A percentile compares a stretch with the other conserved stretches of the same genome.
These are phyloP conservation scores for Aporophyla lueneburgensis DNA, from an alignment of 2,888 invertebrate species.

Conservation along the genomic window DNA sequence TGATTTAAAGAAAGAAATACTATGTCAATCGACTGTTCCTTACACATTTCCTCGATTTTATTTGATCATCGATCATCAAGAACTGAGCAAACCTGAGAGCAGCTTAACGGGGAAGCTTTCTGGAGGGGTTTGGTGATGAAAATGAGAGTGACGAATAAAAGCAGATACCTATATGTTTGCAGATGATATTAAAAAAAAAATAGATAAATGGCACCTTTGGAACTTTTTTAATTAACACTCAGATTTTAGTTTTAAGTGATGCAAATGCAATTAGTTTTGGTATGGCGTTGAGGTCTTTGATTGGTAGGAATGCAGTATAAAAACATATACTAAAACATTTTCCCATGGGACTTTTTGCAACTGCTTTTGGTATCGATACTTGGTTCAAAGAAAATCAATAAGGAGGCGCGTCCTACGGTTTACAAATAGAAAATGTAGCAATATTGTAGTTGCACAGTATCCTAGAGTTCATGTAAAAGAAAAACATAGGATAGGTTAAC, in stretches of 20 bases:
- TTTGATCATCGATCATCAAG: neutral
- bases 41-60: neutral
- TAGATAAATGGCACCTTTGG: neutral
- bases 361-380: neutral
- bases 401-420: neutral
- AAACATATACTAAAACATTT: slow-evolving; percentile 8
- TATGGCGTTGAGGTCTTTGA: slow-evolving; percentile 23
- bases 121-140: neutral
- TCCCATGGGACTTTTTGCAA: slow-evolving; percentile 33
- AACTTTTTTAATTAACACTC: slow-evolving; percentile 2
- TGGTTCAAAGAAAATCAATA: neutral
- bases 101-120: neutral
- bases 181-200: neutral
- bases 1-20: neutral
- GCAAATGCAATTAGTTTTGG: slow-evolving; percentile 37
- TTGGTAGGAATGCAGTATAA: slow-evolving; percentile 29
- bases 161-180: neutral
- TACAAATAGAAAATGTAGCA: neutral
- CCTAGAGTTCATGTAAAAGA: neutral
- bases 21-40: neutral
- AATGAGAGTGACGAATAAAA: neutral
- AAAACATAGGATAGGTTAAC: too few species aligned
- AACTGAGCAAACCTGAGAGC: neutral
- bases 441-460: neutral
- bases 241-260: slow-evolving; percentile 27